These are phyloP conservation scores for Hippocampus abdominalis DNA, from an alignment of 2,113 vertebrate species.

Conservation along the genomic window DNA sequence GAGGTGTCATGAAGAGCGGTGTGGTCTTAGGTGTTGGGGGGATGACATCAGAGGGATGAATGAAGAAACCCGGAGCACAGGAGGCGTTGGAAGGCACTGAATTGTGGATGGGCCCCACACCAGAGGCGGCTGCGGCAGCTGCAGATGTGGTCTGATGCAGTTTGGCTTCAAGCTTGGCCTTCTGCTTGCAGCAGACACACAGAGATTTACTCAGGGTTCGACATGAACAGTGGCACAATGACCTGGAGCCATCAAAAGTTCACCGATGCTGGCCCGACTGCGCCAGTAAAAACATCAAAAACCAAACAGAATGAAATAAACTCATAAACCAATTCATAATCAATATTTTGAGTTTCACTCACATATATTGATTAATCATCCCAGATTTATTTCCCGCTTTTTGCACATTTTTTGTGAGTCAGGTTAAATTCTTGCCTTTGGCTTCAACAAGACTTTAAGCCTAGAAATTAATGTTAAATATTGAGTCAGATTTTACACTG, in stretches of 20 bases:
- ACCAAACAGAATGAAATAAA: too few relatives aligned
- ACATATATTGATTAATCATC: too few relatives aligned
- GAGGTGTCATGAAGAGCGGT: conserved; percentile 97
- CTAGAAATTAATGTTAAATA: too few relatives aligned
- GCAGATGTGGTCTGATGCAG: conserved; percentile 97
- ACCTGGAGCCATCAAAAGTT: too few relatives aligned
- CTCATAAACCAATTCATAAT: too few relatives aligned
- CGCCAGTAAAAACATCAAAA: not conserved
- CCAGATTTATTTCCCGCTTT: too few relatives aligned
- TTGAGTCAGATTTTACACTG: too few relatives aligned
- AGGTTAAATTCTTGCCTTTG: too few relatives aligned
- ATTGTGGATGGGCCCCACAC: conserved; percentile 88
- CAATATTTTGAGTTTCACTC: too few relatives aligned
- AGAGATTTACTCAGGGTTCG: not conserved
- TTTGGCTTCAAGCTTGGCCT: conserved; percentile 98
- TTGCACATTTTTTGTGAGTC: too few relatives aligned
- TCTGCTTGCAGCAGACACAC: conserved; percentile 72
- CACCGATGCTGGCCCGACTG: not conserved
- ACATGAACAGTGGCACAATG: too few relatives aligned
- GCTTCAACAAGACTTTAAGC: too few relatives aligned
- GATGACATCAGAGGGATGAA: conserved; percentile 97
- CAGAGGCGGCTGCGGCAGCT: conserved; percentile 80
- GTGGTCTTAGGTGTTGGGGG: conserved; percentile 98
- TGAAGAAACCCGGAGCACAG: conserved; percentile 92
- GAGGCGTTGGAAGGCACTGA: conserved; percentile 92